These are phyloP conservation scores for Patella depressa DNA, from an alignment of 2,888 invertebrate genomes.

Conservation along the genomic window DNA sequence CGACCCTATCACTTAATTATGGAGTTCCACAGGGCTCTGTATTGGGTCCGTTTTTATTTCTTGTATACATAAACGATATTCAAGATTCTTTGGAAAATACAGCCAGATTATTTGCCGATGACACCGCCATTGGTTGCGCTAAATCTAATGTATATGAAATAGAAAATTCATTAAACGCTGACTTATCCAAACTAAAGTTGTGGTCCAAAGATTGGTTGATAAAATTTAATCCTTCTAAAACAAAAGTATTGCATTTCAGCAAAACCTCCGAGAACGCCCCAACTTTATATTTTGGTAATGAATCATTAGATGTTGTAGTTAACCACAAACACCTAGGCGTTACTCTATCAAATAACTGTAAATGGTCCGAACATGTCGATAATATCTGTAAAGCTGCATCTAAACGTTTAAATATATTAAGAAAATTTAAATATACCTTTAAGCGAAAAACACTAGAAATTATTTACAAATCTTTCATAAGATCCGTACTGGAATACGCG, in stretches of 20 bases:
- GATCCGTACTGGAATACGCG: no score
- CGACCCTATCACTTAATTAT: not conserved
- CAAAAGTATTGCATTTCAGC: constrained; percentile 15
- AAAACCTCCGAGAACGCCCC: not conserved
- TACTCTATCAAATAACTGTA: constrained; percentile 19
- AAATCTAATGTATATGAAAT: constrained; percentile 12
- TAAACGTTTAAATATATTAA: constrained; percentile 18
- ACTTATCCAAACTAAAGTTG: not conserved
- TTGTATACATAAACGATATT: constrained; percentile 29
- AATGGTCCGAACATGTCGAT: constrained; percentile 19
- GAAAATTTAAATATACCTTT: constrained; percentile 18
- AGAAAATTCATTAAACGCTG: constrained; percentile 18
- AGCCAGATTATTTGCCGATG: constrained; percentile 21
- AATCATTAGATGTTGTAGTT: constrained; percentile 11
- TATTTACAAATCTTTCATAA: constrained; percentile 23
- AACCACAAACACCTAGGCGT: constrained; percentile 25
- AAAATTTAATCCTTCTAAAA: constrained; percentile 23
- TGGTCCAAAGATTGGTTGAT: constrained; percentile 21
- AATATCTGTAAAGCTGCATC: constrained; percentile 22
- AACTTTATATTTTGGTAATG: constrained; percentile 13
- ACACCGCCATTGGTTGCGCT: constrained; percentile 17
- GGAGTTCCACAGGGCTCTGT: constrained; percentile 26
- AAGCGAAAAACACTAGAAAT: constrained; percentile 18
- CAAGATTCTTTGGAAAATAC: constrained; percentile 5
- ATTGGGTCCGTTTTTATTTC: constrained; percentile 25